A percentile compares a stretch with the other conserved stretches of the same genome.
Conservation (phyloP, 2,113 vertebrate genomes). For the Macaca nemestrina region DNA sequence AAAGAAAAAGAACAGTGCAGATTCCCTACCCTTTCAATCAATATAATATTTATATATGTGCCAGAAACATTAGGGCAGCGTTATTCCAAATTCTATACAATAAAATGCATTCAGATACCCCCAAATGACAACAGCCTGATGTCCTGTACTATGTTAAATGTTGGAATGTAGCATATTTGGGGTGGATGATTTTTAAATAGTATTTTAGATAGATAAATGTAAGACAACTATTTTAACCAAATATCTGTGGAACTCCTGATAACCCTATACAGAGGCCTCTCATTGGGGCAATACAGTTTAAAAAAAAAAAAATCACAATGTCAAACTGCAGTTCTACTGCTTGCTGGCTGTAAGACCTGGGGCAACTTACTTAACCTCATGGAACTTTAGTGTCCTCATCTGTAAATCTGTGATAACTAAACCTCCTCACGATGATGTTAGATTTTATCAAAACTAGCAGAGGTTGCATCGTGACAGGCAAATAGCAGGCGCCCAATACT, state of each 20-base stretch:
- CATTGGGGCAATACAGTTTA: neutral
- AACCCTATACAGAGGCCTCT: neutral
- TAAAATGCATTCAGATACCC: neutral
- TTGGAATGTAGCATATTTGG: neutral
- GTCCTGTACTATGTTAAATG: neutral
- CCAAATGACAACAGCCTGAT: neutral
- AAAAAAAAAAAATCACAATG: neutral
- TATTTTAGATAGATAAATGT: neutral
- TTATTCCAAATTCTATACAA: neutral
- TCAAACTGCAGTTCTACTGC: neutral
- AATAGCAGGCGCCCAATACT: neutral
- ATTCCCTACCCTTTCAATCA: neutral
- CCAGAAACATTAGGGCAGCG: neutral
- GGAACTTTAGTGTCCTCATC: neutral
- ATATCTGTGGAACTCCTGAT: neutral
- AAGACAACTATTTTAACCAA: slow-evolving; percentile 6
- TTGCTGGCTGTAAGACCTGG: neutral
- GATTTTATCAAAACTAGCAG: neutral
- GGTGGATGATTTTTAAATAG: neutral
- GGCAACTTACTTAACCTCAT: neutral
- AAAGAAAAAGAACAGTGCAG: neutral
- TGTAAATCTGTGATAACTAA: neutral
- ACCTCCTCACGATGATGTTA: neutral
- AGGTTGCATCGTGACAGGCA: neutral
- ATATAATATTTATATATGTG: neutral